Conservation (phyloP, 2,888 invertebrate species). For the Microplitis deprimator region DNA sequence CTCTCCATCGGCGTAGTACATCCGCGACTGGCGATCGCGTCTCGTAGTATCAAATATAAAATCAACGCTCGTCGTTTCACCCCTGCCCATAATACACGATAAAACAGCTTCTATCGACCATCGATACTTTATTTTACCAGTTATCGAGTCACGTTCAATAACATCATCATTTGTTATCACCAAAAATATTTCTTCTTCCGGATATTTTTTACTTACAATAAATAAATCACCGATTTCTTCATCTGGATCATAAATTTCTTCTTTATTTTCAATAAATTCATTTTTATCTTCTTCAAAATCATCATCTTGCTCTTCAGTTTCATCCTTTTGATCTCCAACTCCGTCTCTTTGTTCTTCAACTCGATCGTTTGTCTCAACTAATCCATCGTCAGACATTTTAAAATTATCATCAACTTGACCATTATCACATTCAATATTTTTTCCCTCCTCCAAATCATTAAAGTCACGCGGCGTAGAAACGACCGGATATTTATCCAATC, state of each 20-base stretch:
- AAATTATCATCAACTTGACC: background rate
- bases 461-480: background rate
- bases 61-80: slow-evolving; percentile 72
- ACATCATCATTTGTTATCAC: slow-evolving; percentile 72
- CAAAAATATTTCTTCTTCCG: slow-evolving; percentile 70
- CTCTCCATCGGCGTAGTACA: slow-evolving; percentile 75
- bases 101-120: slow-evolving; percentile 66
- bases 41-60: slow-evolving; percentile 77
- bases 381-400: no score
- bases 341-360: background rate
- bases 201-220: slow-evolving; percentile 69
- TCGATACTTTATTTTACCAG: slow-evolving; percentile 65
- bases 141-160: slow-evolving; percentile 73
- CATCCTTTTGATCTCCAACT: background rate
- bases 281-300: background rate
- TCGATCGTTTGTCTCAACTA: background rate
- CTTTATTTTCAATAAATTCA: background rate
- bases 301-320: no score
- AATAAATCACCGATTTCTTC: slow-evolving; percentile 66
- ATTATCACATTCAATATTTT: slow-evolving; percentile 1
- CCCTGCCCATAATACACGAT: slow-evolving; percentile 67
- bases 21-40: slow-evolving; percentile 74
- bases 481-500: slow-evolving; percentile 54
- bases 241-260: slow-evolving; percentile 57
- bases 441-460: slow-evolving; percentile 16